phyloP scores from a whole-genome alignment of 2,797 vertebrate species.

The Platyrinchus mystaceus region DNA sequence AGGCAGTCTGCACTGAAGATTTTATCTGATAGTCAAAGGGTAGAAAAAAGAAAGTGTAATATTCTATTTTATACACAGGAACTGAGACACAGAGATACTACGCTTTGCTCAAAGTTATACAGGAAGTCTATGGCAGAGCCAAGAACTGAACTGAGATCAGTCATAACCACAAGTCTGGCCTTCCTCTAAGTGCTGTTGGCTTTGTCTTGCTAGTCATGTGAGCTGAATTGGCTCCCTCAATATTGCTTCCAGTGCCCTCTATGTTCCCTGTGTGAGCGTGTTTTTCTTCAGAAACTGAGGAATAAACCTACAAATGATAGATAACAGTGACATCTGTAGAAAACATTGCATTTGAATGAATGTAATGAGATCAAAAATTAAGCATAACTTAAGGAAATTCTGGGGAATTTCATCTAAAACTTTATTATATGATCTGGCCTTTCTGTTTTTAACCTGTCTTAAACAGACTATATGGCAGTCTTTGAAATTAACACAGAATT shows the following conservation, averaged over 20 bases:
- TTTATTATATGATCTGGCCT: not conserved
- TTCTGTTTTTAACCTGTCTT: not conserved
- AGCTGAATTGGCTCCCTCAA: not conserved
- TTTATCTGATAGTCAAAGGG: not conserved
- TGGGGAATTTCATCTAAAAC: not conserved
- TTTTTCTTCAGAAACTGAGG: not conserved
- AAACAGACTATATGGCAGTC: not conserved
- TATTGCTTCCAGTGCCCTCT: not conserved
- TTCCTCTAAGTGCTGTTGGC: conserved; percentile 12
- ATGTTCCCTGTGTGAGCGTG: not conserved
- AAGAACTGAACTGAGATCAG: conserved; percentile 22
- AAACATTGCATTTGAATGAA: not conserved
- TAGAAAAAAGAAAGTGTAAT: not conserved
- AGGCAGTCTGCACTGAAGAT: not conserved
- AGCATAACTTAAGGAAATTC: not conserved
- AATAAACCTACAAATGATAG: not conserved
- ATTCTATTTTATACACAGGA: not conserved
- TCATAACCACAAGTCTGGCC: conserved; percentile 26
- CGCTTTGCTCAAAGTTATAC: not conserved
- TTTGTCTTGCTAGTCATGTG: conserved; percentile 35
- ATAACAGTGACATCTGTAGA: not conserved
- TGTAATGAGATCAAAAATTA: not conserved
- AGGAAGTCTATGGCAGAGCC: conserved; percentile 43
- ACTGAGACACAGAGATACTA: not conserved
- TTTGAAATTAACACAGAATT: not conserved